Evolutionary conservation across 2,888 invertebrate genomes (phyloP), one percentile per base, ranked within the genome.

Genomic region (Trichacis sp.): DNA sequence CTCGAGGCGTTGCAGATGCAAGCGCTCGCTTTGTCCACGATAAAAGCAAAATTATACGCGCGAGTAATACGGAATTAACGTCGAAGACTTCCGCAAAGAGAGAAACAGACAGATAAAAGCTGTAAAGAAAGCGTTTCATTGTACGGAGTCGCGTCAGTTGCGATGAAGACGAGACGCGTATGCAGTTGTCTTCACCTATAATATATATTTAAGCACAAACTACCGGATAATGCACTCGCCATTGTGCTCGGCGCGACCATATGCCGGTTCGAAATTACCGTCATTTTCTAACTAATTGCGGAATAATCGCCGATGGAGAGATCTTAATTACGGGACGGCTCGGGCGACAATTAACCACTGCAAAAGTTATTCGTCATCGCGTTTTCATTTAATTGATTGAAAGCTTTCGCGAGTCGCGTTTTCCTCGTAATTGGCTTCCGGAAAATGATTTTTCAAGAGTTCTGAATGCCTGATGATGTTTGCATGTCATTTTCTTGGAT

Each of bases 61-160:
- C 79, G 70, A 65, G 70, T 73, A 70, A 73, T 75, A 74, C 73
- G 62, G 74, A 77, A 79, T 80, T 79, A 77, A 66, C 73, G 72
- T 73, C 69, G 72, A 66, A 68, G 68, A 68, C 68, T 71, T 63
- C 69, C 72, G 65, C 52, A 59, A 70, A 65, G 62, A 54, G 71
- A 70, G 51, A 64, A 68, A 54, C 48, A 64, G 61, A 52, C 40
- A 59, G 53, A 58, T 64, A 51, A 55, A 65, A 64, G 62, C 70
- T 69, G 62, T 33, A 54, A 59, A 63, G 62, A 65, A 60, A 68
- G 64, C 58, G 59, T 69, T 72, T 71, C 69, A 78, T 81, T 81
- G 82, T 79, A 74, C 73, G 71, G 78, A 81, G 78, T 79, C 79
- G 76, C 81, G 81, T 78, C 81, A 81, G 79, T 77, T 78, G 78